Percentiles rank a stretch among this genome's conserved stretches.
These are phyloP conservation scores for Plebejus argus DNA, from an alignment of 2,888 invertebrate genomes.

Conservation along the genomic window DNA sequence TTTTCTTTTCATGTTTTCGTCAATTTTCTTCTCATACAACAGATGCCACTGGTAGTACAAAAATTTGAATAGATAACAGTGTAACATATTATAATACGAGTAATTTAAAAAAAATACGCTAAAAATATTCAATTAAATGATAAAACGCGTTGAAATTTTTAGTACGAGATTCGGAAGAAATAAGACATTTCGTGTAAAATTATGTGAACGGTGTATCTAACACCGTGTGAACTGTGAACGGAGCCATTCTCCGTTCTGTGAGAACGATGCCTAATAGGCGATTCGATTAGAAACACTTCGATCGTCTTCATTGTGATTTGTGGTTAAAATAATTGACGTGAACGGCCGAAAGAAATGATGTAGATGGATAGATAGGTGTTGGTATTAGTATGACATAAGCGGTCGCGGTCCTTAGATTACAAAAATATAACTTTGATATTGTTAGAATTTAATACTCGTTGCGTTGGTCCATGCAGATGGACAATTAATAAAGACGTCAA, in stretches of 20 bases:
- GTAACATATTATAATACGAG: no score
- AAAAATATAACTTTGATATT: background rate
- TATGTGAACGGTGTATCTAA: background rate
- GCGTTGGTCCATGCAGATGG: no score
- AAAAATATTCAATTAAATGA: slow-evolving; percentile 1
- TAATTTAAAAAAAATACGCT: background rate
- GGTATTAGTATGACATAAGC: background rate
- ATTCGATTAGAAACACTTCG: slow-evolving; percentile 15
- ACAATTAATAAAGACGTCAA: no score
- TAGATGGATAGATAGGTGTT: background rate
- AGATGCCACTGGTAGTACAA: no score
- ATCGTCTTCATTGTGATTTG: slow-evolving; percentile 12
- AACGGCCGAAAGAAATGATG: background rate
- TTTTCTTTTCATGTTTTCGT: no score
- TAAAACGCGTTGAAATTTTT: background rate
- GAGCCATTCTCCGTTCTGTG: background rate
- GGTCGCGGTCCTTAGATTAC: background rate
- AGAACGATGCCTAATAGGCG: background rate
- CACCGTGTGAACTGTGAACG: slow-evolving; percentile 12
- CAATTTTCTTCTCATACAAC: no score
- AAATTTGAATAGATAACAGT: no score
- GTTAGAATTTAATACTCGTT: background rate
- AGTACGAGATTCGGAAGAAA: background rate
- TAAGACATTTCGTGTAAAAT: slow-evolving; percentile 7
- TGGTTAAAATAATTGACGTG: slow-evolving; percentile 12